Percentiles rank a stretch among this genome's conserved stretches.
phyloP scores from a whole-genome alignment of 2,113 vertebrate species.

The Psilopsiagon aurifrons region DNA sequence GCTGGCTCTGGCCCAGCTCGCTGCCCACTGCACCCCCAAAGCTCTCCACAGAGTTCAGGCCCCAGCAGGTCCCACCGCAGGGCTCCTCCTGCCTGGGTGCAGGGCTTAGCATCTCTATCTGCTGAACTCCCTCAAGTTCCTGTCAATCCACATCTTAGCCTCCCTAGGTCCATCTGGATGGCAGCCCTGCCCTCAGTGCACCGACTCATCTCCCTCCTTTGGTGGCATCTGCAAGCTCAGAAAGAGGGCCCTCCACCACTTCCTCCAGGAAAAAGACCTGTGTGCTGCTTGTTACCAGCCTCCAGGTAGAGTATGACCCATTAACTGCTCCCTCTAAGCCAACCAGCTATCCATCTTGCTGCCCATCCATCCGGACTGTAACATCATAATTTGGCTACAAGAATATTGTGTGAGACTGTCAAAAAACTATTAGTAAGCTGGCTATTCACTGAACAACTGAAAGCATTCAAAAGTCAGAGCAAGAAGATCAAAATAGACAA shows the following conservation, averaged over 20 bases:
- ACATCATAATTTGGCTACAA: not conserved
- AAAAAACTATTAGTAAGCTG: not conserved
- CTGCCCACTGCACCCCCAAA: not conserved
- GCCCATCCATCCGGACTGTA: not conserved
- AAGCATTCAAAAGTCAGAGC: not conserved
- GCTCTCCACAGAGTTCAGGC: not conserved
- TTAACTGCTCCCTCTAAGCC: not conserved
- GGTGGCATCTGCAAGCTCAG: rapidly evolving
- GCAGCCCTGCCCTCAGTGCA: not conserved
- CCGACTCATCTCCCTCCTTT: rapidly evolving
- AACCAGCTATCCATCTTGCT: not conserved
- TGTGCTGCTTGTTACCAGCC: not conserved
- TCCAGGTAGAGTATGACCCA: not conserved
- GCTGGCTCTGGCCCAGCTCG: rapidly evolving
- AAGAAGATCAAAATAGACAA: not conserved
- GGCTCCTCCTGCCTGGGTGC: not conserved
- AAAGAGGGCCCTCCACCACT: not conserved
- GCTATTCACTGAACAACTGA: not conserved
- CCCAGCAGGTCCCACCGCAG: not conserved
- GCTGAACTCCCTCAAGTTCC: not conserved
- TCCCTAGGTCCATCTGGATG: not conserved
- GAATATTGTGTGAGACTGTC: not conserved
- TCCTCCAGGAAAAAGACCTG: not conserved
- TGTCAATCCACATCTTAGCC: not conserved
- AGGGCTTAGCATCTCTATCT: not conserved